These are phyloP conservation scores for Drosophila paulistorum DNA, from an alignment of 1,140 invertebrate species.

Conservation along the genomic window DNA sequence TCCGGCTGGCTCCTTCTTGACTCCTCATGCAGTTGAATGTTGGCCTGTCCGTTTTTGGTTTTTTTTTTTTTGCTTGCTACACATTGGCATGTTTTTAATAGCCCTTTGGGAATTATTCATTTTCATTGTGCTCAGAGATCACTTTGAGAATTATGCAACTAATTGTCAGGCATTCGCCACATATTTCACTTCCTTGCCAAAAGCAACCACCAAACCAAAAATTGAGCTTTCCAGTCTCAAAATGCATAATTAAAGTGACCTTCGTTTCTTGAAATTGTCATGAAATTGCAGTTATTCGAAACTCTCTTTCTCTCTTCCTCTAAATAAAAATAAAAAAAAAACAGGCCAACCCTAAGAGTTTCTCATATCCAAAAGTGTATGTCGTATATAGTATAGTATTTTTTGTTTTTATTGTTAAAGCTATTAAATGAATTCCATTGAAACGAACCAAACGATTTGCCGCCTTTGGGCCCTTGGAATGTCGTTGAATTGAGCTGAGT, in stretches of 20 bases:
- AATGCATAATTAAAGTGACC: slow-evolving; percentile 75
- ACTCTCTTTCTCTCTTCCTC: slow-evolving; percentile 30
- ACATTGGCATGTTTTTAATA: slow-evolving; percentile 78
- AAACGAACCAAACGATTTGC: slow-evolving; percentile 23
- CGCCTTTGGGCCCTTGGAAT: slow-evolving; percentile 47
- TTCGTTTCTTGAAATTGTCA: slow-evolving; percentile 31
- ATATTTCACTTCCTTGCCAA: slow-evolving; percentile 53
- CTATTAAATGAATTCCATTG: slow-evolving; percentile 48
- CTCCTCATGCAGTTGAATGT: slow-evolving; percentile 49
- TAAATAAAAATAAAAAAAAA: background rate
- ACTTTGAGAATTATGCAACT: slow-evolving; percentile 70
- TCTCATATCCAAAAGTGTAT: slow-evolving; percentile 13
- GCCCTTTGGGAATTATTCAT: slow-evolving; percentile 80
- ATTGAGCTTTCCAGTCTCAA: slow-evolving; percentile 55
- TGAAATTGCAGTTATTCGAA: slow-evolving; percentile 56
- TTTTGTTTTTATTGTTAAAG: slow-evolving; percentile 39
- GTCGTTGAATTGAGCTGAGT: slow-evolving; percentile 22
- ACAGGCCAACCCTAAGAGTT: slow-evolving; percentile 9
- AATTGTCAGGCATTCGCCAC: slow-evolving; percentile 67
- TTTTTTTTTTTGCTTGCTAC: slow-evolving; percentile 33
- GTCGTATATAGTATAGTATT: slow-evolving; percentile 15
- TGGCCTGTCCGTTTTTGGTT: slow-evolving; percentile 53
- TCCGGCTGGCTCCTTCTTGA: slow-evolving; percentile 24
- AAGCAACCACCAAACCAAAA: background rate
- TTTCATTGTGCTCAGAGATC: slow-evolving; percentile 55